Base-by-base conservation (phyloP, 2,797 vertebrate genomes). In the Pseudochromis fuscus region DNA sequence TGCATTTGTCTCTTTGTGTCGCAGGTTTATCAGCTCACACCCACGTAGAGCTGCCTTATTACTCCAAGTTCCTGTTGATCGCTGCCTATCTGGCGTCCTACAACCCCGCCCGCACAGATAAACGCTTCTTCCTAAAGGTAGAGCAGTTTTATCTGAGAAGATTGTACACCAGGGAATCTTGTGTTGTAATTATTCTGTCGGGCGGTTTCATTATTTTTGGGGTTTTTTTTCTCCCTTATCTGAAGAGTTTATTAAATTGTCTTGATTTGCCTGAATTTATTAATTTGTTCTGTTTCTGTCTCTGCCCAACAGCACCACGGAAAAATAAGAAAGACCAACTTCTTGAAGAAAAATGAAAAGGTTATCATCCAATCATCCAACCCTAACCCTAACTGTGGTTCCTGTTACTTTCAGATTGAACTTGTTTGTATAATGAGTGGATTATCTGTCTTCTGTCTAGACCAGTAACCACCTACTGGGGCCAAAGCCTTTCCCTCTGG, bases 41-140 rank as follows among this genome's bases (percentile, higher is more conserved):
- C 49, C 97, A 98, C 0, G 93, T 99, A 61, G 98, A 99, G 73
- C 94, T 99, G 72, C 98, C 98, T 0, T 99, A 96, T 90, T 99
- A 99, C 87, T 99, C 98, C 71, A 99, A 99, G 86, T 99, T 96
- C 92, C 95, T 99, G 78, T 88, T 99, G 48, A 98, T 99, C 18
- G 97, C 97, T 65, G 97, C 97, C 8, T 99, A 99, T 80, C 91
- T 99, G 70, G 97, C 97, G 0, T 99, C 98, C 27, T 99, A 96
- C 88, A 99, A 99, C 87, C 97, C 98, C 18, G 94, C 96, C 10
- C 95, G 98, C 87, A 98, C 97, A 45, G 98, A 99, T 85, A 97
- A 96, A 49, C 96, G 98, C 68, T 99, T 99, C 91, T 99, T 99
- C 72, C 77, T 98, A 50, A 99, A 99, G 96, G 98, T 99, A 57